Conservation (phyloP, 2,113 vertebrate genomes). For the Dermatemys mawii region DNA sequence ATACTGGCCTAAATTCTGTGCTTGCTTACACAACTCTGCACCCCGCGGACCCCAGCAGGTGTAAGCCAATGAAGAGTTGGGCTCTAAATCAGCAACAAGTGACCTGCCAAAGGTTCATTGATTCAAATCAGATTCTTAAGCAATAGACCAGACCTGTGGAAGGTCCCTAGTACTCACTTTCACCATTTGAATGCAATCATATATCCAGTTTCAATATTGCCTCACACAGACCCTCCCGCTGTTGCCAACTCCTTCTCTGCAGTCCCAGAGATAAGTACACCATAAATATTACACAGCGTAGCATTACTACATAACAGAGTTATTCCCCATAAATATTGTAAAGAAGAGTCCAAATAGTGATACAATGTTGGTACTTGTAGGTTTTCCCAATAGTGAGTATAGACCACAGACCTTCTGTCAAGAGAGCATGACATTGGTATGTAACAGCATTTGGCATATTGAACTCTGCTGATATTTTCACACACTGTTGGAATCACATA, state of each 20-base stretch:
- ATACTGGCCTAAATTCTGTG: background rate
- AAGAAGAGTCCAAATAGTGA: background rate
- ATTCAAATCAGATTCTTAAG: background rate
- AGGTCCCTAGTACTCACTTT: background rate
- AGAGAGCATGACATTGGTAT: background rate
- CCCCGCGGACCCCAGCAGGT: rapidly evolving
- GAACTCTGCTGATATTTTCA: conserved; percentile 6
- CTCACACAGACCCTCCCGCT: background rate
- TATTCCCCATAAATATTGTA: background rate
- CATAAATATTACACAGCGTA: background rate
- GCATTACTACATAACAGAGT: background rate
- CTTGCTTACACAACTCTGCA: background rate
- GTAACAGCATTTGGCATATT: background rate
- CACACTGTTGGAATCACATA: background rate
- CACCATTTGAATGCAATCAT: background rate
- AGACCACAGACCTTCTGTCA: background rate
- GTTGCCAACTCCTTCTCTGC: background rate
- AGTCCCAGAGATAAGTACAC: background rate
- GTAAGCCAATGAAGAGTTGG: background rate
- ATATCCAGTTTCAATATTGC: background rate
- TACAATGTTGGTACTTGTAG: background rate
- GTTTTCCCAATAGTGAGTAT: background rate
- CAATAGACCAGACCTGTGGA: background rate
- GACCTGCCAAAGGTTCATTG: background rate
- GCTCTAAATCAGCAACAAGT: background rate